These are phyloP conservation scores for Eriocheir sinensis DNA, from an alignment of 1,140 invertebrate genomes.

Conservation along the genomic window DNA sequence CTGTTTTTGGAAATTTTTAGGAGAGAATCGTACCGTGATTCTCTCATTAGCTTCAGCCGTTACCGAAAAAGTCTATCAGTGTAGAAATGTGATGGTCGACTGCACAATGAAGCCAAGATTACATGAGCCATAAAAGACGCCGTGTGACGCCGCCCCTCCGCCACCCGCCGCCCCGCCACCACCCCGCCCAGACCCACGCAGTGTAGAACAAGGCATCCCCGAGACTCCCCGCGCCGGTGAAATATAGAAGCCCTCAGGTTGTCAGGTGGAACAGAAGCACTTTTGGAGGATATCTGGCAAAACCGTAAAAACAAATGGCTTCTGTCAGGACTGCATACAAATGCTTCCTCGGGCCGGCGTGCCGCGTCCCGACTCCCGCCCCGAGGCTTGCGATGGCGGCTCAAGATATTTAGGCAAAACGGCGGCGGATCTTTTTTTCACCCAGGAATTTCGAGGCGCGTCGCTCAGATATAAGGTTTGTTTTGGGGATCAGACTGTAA, in stretches of 20 bases:
- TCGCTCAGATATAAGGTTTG: background rate
- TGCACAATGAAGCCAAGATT: conserved; percentile 6
- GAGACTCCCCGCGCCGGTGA: conserved; percentile 51
- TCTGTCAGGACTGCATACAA: conserved; percentile 74
- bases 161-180: background rate
- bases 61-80: conserved; percentile 5
- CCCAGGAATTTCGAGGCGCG: background rate
- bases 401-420: background rate
- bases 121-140: background rate
- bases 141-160: background rate
- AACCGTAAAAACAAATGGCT: conserved; percentile 77
- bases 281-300: conserved; percentile 68
- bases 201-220: conserved; percentile 42
- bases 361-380: conserved; percentile 47
- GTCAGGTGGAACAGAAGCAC: conserved; percentile 75
- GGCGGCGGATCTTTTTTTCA: background rate
- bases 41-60: background rate
- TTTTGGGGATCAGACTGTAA: background rate
- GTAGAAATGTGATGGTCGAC: conserved; percentile 10
- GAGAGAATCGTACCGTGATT: background rate
- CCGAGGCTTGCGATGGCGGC: conserved; percentile 41
- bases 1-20: conserved; percentile 12
- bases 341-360: conserved; percentile 62
- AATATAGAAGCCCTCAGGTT: conserved; percentile 71
- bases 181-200: conserved; percentile 36